Percentiles rank a stretch among this genome's conserved stretches.
Conservation (phyloP, 2,113 vertebrate species). For the Sterna hirundo region DNA sequence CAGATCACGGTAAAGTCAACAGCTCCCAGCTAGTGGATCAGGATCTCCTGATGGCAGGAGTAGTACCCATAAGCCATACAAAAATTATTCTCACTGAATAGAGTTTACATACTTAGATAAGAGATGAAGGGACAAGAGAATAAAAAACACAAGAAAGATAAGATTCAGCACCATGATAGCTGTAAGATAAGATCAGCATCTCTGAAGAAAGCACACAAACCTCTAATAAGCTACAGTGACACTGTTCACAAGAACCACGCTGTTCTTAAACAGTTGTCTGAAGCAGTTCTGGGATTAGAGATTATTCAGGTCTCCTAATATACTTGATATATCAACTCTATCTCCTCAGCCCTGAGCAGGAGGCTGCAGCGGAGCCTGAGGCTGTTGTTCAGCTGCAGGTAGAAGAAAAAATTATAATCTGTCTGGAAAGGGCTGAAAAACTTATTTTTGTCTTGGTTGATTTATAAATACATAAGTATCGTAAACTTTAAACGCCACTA, state of each 20-base stretch:
- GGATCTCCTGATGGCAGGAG: background rate
- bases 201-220: background rate
- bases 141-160: background rate
- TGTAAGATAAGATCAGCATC: background rate
- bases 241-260: background rate
- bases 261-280: background rate
- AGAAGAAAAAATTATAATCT: background rate
- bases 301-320: background rate
- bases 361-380: background rate
- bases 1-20: background rate
- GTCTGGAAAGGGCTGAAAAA: background rate
- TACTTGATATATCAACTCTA: background rate
- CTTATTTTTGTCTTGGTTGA: background rate
- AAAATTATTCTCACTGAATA: fast-evolving
- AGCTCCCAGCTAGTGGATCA: background rate
- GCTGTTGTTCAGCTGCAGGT: background rate
- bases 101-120: background rate
- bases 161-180: background rate
- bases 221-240: background rate
- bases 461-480: background rate
- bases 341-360: background rate
- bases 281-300: background rate
- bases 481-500: background rate
- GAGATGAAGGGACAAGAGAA: background rate
- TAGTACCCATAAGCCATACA: background rate